phyloP scores from a whole-genome alignment of 92 coral and sea anemone genomes.

The Parazoanthus darwini region DNA sequence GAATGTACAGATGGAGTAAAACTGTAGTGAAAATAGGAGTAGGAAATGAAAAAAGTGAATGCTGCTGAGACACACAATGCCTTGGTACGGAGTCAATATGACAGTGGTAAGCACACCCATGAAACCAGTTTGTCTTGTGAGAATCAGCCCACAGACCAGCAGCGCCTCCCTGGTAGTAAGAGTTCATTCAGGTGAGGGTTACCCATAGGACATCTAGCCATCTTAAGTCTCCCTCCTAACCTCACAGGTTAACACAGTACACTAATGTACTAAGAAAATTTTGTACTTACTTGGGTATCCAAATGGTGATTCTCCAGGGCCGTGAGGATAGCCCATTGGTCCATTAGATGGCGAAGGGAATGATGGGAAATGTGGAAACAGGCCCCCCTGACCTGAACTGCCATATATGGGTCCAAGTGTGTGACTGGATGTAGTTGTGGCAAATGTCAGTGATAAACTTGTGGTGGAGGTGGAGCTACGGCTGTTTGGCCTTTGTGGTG shows the following conservation, averaged over 20 bases:
- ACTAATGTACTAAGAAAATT: not conserved
- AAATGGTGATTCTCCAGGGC: slow-evolving; percentile 78
- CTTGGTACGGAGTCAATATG: too few relatives aligned
- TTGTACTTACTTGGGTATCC: slow-evolving; percentile 77
- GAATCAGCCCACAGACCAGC: not conserved
- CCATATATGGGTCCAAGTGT: slow-evolving; percentile 76
- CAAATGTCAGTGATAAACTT: slow-evolving; percentile 59
- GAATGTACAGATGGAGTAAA: too few relatives aligned
- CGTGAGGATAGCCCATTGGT: slow-evolving; percentile 75
- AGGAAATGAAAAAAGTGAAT: too few relatives aligned
- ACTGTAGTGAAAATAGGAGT: too few relatives aligned
- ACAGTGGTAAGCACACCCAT: too few relatives aligned
- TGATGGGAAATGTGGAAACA: slow-evolving; percentile 86
- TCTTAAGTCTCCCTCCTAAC: not conserved
- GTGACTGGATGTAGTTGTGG: slow-evolving; percentile 81
- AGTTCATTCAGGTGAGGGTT: not conserved
- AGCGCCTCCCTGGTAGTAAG: not conserved
- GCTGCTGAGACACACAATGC: too few relatives aligned
- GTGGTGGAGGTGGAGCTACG: slow-evolving; percentile 56
- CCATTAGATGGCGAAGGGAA: slow-evolving; percentile 73
- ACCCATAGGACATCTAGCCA: too few relatives aligned
- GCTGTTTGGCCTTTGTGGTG: slow-evolving; percentile 62
- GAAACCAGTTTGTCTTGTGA: too few relatives aligned
- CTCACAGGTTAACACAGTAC: not conserved
- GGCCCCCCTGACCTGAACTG: slow-evolving; percentile 64